Percentiles rank a stretch among this genome's conserved stretches.
Evolutionary conservation across 2,888 invertebrate genomes (phyloP).

Genomic region (Patella pellucida): DNA sequence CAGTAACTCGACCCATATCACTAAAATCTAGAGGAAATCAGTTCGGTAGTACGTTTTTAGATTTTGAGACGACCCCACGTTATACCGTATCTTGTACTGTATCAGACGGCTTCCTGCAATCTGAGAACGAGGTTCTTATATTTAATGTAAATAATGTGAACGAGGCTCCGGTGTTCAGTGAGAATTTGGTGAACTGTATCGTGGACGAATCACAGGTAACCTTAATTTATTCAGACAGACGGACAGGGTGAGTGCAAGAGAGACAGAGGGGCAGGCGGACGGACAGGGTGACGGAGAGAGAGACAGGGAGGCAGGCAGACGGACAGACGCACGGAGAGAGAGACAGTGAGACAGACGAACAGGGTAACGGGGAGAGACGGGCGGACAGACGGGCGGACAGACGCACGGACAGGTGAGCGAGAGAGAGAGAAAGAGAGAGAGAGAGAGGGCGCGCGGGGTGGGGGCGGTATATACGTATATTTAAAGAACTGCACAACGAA

Average conservation of each 20-base stretch:
- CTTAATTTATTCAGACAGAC: no score
- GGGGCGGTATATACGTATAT: no score
- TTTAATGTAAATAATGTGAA: conserved; percentile 40
- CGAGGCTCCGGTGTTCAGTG: conserved; percentile 38
- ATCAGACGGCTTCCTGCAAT: conserved; percentile 9
- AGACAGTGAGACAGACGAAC: neutral
- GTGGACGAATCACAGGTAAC: conserved; percentile 38
- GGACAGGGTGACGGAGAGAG: neutral
- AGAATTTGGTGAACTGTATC: conserved; percentile 30
- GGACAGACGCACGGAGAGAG: neutral
- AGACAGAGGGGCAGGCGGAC: no score
- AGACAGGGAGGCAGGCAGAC: neutral
- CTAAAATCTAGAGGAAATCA: neutral
- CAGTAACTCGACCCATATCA: conserved; percentile 6
- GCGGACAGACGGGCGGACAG: no score
- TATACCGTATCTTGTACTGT: conserved; percentile 9
- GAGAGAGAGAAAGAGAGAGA: no score
- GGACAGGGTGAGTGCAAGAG: no score
- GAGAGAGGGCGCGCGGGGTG: no score
- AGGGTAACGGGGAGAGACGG: no score
- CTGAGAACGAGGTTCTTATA: conserved; percentile 18
- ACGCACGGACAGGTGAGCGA: no score
- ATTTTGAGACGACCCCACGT: conserved; percentile 4
- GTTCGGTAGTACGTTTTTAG: neutral
- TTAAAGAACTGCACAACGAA: no score